phyloP scores from a whole-genome alignment of 2,113 vertebrate genomes.

The Caretta caretta region DNA sequence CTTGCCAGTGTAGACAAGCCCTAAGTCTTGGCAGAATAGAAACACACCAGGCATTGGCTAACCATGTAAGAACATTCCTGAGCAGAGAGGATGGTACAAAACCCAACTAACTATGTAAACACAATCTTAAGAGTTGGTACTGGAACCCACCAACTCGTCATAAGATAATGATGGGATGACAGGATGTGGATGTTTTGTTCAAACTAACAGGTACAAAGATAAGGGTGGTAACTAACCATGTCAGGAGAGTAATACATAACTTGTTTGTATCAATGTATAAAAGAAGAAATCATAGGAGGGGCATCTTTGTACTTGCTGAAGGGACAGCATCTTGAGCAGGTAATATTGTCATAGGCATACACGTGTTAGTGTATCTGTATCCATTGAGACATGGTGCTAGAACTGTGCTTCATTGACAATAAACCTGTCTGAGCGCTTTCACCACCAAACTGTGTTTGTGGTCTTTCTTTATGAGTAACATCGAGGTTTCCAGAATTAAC shows the following conservation, averaged over 20 bases:
- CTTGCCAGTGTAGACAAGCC: no score
- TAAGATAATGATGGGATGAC: background rate
- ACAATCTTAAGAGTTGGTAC: background rate
- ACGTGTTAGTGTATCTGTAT: background rate
- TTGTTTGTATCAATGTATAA: background rate
- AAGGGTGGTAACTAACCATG: background rate
- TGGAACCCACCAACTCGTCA: background rate
- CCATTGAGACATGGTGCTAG: background rate
- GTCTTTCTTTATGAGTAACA: background rate
- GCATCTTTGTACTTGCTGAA: no score
- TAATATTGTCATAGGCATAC: background rate
- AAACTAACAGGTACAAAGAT: background rate
- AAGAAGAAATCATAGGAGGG: background rate
- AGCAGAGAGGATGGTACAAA: background rate
- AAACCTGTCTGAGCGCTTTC: background rate
- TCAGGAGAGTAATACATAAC: background rate
- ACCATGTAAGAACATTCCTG: no score
- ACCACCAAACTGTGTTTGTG: background rate
- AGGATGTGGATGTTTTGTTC: background rate
- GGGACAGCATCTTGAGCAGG: background rate
- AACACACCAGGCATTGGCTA: no score
- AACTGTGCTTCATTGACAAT: background rate
- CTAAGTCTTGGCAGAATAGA: no score
- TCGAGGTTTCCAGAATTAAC: background rate
- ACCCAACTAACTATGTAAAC: background rate